Conservation (phyloP, 2,888 invertebrate species). For the Ophion ventricosus region DNA sequence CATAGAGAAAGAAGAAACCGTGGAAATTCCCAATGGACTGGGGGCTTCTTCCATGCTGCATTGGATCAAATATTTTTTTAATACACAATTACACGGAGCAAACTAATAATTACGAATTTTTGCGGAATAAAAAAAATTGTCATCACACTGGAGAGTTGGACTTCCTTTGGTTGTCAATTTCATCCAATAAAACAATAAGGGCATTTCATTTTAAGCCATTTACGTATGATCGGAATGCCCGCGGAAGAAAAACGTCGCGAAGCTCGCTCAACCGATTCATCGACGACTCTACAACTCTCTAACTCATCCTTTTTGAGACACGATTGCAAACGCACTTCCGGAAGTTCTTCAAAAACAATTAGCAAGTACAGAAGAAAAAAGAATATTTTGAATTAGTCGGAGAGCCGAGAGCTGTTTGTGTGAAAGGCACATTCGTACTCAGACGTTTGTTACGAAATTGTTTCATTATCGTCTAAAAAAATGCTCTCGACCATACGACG, state of each 20-base stretch:
- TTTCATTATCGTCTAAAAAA: not conserved
- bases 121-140: not conserved
- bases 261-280: not conserved
- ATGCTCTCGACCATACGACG: not conserved
- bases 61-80: not conserved
- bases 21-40: not conserved
- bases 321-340: not conserved
- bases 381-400: not conserved
- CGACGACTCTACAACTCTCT: not conserved
- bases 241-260: not conserved
- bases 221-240: too few relatives aligned
- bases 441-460: constrained; percentile 5
- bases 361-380: too few relatives aligned
- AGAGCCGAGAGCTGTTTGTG: too few relatives aligned
- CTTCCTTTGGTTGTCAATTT: not conserved
- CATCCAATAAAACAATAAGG: not conserved
- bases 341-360: not conserved
- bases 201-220: constrained; percentile 3
- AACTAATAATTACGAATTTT: not conserved
- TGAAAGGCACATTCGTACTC: not conserved
- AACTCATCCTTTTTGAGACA: not conserved
- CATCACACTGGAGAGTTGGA: not conserved
- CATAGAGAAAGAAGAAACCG: not conserved
- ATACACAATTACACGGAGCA: not conserved
- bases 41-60: not conserved